Base-by-base conservation (phyloP, 2,797 vertebrate genomes). In the Loris lydekkerianus region DNA sequence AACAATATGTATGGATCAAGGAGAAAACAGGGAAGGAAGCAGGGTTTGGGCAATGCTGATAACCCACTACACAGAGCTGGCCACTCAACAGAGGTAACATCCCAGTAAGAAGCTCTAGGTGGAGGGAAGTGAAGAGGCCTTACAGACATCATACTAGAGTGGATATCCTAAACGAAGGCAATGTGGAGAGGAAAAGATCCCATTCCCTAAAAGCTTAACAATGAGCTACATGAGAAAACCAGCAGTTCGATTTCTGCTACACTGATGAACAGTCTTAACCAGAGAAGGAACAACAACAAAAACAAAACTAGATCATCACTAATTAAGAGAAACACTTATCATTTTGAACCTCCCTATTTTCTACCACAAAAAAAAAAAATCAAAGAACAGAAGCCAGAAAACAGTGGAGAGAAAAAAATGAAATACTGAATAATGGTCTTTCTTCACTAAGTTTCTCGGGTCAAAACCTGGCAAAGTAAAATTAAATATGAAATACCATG, bases 391-490 rank as follows among this genome's bases (percentile, higher is more conserved):
- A 94, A 88, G 29, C 20, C 34, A 88, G 43, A 93, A 93, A 90
- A 93, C 25, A 53, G 29, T 43, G 40, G 49, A 77, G 11, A 92
- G 53, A 25, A 65, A 88, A 80, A 92, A 96, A 93, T 82, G 6
- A 95, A 83, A 90, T 5, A 65, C 29, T 40, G 40, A 31, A 69
- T 91, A 78, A 81, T 56, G 31, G 23, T 43, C 29, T 61, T 91
- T 93, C 78, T 96, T 78, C 37, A 78, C 53, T 49, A 80, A 87
- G n/a, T 61, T 40, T 89, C 86, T 60, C 49, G 10, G 88, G 31
- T 81, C 70, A 86, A 96, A 89, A 89, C 25, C 27, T 88, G 72
- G 65, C 29, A 93, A 84, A 78, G 58, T 10, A 15, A 92, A 93
- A 85, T 43, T 88, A 70, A 29, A 84, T 80, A 86, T n/a, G 29